phyloP scores from a whole-genome alignment of 2,113 vertebrate genomes.

The Cairina moschata region DNA sequence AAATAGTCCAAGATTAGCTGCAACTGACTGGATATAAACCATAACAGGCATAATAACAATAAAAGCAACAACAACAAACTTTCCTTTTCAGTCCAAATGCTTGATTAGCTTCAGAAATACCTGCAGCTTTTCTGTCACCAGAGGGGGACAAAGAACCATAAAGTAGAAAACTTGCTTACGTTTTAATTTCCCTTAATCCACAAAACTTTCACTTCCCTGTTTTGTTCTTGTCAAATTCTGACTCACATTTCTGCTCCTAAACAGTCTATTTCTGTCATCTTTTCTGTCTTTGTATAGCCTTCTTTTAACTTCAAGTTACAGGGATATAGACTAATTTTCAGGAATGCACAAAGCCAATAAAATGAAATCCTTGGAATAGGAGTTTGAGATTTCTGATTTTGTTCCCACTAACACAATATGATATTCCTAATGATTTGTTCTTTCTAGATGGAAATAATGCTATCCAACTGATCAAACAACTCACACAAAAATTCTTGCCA shows the following conservation, averaged over 20 bases:
- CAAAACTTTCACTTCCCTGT: background rate
- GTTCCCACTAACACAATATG: background rate
- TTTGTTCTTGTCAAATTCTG: background rate
- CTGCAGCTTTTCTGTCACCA: constrained; percentile 20
- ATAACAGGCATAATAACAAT: background rate
- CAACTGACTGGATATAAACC: background rate
- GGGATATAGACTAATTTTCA: background rate
- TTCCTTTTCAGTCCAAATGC: background rate
- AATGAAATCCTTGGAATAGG: background rate
- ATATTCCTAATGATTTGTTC: background rate
- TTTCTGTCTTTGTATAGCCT: background rate
- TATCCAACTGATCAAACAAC: background rate
- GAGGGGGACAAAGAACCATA: constrained; percentile 51
- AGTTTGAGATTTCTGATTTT: background rate
- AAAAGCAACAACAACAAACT: background rate
- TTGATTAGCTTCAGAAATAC: background rate
- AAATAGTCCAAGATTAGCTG: background rate
- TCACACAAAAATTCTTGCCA: background rate
- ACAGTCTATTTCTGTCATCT: background rate
- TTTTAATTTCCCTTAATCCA: background rate
- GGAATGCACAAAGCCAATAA: background rate
- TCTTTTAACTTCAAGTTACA: background rate
- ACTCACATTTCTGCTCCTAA: background rate
- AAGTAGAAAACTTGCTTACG: background rate
- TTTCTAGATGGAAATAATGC: background rate